Conservation (phyloP, 2,888 invertebrate species). For the Oxyscelio sp. region DNA sequence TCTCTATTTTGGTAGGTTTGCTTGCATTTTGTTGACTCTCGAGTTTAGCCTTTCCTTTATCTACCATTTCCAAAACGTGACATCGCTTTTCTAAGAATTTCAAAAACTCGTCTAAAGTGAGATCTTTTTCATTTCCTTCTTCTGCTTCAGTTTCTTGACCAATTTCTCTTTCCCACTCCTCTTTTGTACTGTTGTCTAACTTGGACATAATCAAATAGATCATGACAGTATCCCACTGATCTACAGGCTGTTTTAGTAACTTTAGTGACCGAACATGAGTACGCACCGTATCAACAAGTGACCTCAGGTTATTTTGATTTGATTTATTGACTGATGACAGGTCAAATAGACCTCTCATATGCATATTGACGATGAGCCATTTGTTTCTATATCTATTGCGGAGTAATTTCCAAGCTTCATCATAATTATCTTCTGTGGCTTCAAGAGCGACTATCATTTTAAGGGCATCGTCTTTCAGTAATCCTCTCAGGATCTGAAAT, state of each 20-base stretch:
- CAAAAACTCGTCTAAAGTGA: too few relatives aligned
- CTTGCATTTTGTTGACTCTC: too few relatives aligned
- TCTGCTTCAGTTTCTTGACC: too few relatives aligned
- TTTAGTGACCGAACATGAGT: conserved; percentile 11
- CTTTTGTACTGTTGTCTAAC: not conserved
- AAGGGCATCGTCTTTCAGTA: conserved; percentile 24
- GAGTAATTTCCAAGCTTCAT: conserved; percentile 11
- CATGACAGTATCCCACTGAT: conserved; percentile 7
- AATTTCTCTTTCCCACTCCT: conserved; percentile 1
- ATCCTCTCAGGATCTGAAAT: conserved; percentile 26
- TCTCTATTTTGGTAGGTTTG: too few relatives aligned
- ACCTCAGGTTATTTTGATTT: not conserved
- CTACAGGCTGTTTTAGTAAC: conserved; percentile 8
- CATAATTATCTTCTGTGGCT: conserved; percentile 29
- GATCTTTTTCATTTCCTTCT: too few relatives aligned
- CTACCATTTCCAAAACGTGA: too few relatives aligned
- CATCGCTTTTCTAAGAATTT: too few relatives aligned
- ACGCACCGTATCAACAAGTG: conserved; percentile 1
- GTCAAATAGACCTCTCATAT: conserved; percentile 33
- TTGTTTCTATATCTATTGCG: conserved; percentile 3
- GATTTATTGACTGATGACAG: not conserved
- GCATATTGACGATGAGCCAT: conserved; percentile 10
- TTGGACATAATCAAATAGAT: conserved; percentile 9
- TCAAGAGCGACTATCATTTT: conserved; percentile 13
- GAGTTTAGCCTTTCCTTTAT: too few relatives aligned